Base-by-base conservation (phyloP, 2,113 vertebrate genomes). In the Cyphomyrus discorhynchus region DNA sequence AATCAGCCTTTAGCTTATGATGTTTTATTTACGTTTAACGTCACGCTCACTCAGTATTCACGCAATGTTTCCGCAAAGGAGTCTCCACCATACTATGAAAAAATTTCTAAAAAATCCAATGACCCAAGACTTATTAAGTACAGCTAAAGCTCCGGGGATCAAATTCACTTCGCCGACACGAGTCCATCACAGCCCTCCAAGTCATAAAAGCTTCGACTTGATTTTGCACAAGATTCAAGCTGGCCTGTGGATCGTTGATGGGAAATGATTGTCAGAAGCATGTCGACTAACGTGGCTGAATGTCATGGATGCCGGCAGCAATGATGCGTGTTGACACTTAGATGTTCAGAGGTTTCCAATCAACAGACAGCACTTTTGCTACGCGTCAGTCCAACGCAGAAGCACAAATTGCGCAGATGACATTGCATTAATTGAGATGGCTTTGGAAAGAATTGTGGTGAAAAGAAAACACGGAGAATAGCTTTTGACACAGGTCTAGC, bases 311-410 rank as follows among this genome's bases (percentile, higher is more conserved):
- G 90, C 88, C 94, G 93, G 95, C 90, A 58, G 90, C 95, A 95
- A 96, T 93, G 31, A 96, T 93, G 31, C 85, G 92, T 92, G 90
- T 91, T 93, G 95, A 95, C 90, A 90, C 89, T n/a, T 6, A 46
- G 11, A 88, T 45, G 49, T 94, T 94, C 93, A 93, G 95, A 94
- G 94, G 92, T 93, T 93, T 92, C 91, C 82, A 9, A 92, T 93
- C 91, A 90, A 89, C 6, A 80, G 77, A 90, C 91, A 92, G 90
- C 91, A 89, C 86, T 83, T 62, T 89, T 70, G 91, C 92, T 89
- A 87, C 85, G 91, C 90, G 62, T 90, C 90, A 90, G 91, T 91
- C 90, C 80, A 0, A 10, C 88, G 90, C 56, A 88, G 89, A 93
- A 92, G 91, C 92, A 91, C 88, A 92, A 50, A 77, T 77, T 35